phyloP scores from a whole-genome alignment of 64 coral and sea anemone species.

The Dendronephthya gigantea region DNA sequence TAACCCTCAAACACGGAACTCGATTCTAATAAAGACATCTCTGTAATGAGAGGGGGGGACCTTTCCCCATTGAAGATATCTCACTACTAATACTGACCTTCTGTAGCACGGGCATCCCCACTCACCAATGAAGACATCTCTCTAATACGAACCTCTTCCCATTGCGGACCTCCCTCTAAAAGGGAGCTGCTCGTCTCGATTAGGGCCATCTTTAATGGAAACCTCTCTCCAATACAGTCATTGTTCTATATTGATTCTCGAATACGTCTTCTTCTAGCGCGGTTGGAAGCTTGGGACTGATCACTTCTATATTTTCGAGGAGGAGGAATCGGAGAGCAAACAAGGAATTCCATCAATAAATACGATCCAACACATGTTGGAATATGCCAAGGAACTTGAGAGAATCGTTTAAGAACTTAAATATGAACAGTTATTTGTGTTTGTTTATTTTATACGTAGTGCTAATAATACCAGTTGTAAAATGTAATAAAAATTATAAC shows the following conservation, averaged over 20 bases:
- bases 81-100: no score
- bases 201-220: no score
- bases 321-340: constrained; percentile 47
- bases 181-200: no score
- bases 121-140: no score
- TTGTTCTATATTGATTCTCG: no score
- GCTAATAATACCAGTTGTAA: background rate
- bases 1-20: background rate
- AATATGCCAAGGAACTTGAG: constrained; percentile 95
- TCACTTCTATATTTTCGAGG: constrained; percentile 69
- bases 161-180: no score
- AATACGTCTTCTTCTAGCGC: constrained; percentile 46
- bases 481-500: background rate
- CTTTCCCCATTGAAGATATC: no score
- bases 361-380: constrained; percentile 94
- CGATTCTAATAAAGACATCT: no score
- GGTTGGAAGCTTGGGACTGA: constrained; percentile 61
- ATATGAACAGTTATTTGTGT: background rate
- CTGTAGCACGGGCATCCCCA: no score
- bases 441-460: background rate
- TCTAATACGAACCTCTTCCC: no score
- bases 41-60: no score
- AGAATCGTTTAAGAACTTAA: constrained; percentile 64
- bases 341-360: constrained; percentile 79
- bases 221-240: no score